A percentile compares a stretch with the other conserved stretches of the same genome.
phyloP scores from a whole-genome alignment of 2,113 vertebrate genomes.

The Gnathonemus echidnorhynchus region DNA sequence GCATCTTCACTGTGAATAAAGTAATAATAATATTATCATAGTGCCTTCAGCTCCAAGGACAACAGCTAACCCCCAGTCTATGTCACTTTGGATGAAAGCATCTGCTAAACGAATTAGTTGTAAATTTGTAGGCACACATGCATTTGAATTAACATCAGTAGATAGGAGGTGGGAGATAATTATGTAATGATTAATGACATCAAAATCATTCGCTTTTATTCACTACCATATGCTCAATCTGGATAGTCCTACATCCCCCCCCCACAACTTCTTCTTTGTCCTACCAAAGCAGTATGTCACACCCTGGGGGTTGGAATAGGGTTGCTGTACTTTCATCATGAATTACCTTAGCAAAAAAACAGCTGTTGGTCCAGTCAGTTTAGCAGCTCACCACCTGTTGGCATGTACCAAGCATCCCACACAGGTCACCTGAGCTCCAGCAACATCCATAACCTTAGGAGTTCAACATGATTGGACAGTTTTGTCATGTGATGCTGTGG shows the following conservation, averaged over 20 bases:
- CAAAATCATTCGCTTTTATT: slow-evolving; percentile 14
- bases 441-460: background rate
- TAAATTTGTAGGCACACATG: background rate
- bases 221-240: slow-evolving; percentile 7
- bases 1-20: background rate
- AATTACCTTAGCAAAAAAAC: background rate
- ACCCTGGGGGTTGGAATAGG: background rate
- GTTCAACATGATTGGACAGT: background rate
- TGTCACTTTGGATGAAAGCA: background rate
- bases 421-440: background rate
- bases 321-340: background rate
- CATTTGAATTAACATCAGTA: background rate
- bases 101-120: background rate
- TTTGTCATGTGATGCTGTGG: background rate
- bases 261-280: background rate
- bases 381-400: background rate
- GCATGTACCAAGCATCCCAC: background rate
- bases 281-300: background rate
- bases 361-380: background rate
- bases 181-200: slow-evolving; percentile 10
- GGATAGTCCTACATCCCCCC: background rate
- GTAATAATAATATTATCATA: background rate
- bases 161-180: slow-evolving; percentile 7
- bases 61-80: background rate
- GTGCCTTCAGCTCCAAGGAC: background rate